Evolutionary conservation across 2,888 invertebrate species (phyloP), one percentile per base, ranked within the genome.

Genomic region (Parnassius glacialis): DNA sequence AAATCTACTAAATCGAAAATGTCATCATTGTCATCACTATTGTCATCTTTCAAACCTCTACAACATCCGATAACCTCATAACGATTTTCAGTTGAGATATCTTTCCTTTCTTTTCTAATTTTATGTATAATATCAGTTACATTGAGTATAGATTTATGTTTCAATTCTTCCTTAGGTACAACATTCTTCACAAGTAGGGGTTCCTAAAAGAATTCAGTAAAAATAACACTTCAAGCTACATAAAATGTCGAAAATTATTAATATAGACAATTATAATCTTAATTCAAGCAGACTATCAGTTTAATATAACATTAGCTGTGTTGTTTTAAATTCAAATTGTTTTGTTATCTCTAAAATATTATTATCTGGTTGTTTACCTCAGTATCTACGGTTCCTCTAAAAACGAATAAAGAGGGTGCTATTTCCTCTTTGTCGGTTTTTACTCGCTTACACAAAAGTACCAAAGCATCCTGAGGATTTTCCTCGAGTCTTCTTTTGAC

Each of bases 401-500:
- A 95, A 73, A 95, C 94, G 11, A 95, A 92, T 47, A 96, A 83
- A 1, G 95, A 93, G 0, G 94, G 93, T 9, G 92, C 84, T 67
- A 92, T 84, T 62, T 91, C 88, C 61, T 88, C 85, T 45, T 79
- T 74, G 54, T 93, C 92, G 3, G 91, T 88, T 89, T 95, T 95
- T 54, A 91, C 87, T 54, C 93, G 92, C 81, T 96, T 96, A 70
- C 95, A 95, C 70, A 95, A 93, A 52, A 96, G 87, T 55, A 96
- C 92, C 67, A 96, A 86, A 2, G 95, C 94, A 78, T 94, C 94
- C 67, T 94, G 92, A 1, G 96, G 96, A 73, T 94, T 94, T 67
- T 95, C 95, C 62, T 94, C 94, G 34, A 94, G 92, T 73, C 94
- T 92, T 48, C 96, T 93, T 84, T 96, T 96, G 3, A 96, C 94